phyloP scores from a whole-genome alignment of 1,140 invertebrate genomes.

The Drosophila rufa region DNA sequence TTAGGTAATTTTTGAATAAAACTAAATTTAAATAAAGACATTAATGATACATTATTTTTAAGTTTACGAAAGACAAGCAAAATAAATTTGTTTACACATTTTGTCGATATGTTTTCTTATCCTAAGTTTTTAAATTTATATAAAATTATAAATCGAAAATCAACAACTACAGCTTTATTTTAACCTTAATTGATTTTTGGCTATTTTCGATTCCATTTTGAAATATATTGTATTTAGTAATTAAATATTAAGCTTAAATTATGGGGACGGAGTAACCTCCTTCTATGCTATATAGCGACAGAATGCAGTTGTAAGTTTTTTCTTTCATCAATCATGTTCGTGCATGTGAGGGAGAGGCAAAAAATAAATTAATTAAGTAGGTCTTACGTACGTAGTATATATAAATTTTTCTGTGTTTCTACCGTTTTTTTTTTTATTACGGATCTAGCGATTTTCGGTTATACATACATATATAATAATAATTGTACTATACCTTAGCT shows the following conservation, averaged over 20 bases:
- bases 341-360: conserved; percentile 27
- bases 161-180: conserved; percentile 2
- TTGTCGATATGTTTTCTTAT: conserved; percentile 33
- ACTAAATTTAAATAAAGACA: conserved; percentile 1
- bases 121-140: conserved; percentile 16
- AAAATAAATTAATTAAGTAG: conserved; percentile 24
- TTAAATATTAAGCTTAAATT: conserved; percentile 53
- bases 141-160: conserved; percentile 26
- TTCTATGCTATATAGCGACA: conserved; percentile 52
- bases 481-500: conserved; percentile 71
- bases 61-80: conserved; percentile 1
- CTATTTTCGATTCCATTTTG: conserved; percentile 3
- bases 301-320: conserved; percentile 30
- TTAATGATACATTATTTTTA: not conserved
- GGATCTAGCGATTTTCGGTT: conserved; percentile 36
- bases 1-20: too few species aligned
- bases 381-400: conserved; percentile 33
- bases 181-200: conserved; percentile 18
- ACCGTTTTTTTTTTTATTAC: conserved; percentile 33
- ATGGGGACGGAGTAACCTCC: conserved; percentile 66
- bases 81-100: not conserved
- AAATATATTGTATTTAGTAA: conserved; percentile 19
- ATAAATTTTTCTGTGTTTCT: conserved; percentile 26
- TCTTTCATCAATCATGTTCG: conserved; percentile 15
- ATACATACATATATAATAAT: conserved; percentile 34